Percentiles rank a stretch among this genome's conserved stretches.
Conservation (phyloP, 30 jellyfish, hydroid and myxozoan species). For the Pseudorhiza aurosa region DNA sequence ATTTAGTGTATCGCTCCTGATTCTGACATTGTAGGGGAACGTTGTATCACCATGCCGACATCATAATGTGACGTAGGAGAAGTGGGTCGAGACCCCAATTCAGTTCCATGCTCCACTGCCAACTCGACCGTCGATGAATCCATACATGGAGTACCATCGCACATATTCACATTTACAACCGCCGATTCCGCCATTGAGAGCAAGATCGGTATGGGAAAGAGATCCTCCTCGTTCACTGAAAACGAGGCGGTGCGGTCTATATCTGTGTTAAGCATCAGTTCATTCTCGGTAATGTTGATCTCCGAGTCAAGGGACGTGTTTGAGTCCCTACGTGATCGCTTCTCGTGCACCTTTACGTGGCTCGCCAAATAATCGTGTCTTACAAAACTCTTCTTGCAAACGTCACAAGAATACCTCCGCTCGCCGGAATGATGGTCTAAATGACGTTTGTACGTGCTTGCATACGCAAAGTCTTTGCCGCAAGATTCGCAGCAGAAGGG, state of each 20-base stretch:
- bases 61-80: conserved; percentile 44
- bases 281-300: conserved; percentile 55
- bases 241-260: conserved; percentile 59
- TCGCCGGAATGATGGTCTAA: conserved; percentile 52
- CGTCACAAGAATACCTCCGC: conserved; percentile 53
- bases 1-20: too few species aligned
- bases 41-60: conserved; percentile 40
- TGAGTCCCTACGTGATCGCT: conserved; percentile 28
- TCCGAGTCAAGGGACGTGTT: conserved; percentile 52
- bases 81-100: conserved; percentile 53
- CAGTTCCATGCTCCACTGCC: conserved; percentile 51
- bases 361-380: conserved; percentile 60
- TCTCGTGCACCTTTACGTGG: conserved; percentile 54
- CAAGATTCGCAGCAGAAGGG: conserved; percentile 65
- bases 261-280: conserved; percentile 53
- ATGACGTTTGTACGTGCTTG: conserved; percentile 70
- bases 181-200: conserved; percentile 73
- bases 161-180: conserved; percentile 57
- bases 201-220: conserved; percentile 70
- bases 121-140: conserved; percentile 38
- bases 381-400: conserved; percentile 55
- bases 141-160: conserved; percentile 42
- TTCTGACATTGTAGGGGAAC: conserved; percentile 15
- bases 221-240: conserved; percentile 53
- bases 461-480: conserved; percentile 57